Evolutionary conservation across 2,797 vertebrate species (phyloP).

Genomic region (Passerculus sandwichensis): DNA sequence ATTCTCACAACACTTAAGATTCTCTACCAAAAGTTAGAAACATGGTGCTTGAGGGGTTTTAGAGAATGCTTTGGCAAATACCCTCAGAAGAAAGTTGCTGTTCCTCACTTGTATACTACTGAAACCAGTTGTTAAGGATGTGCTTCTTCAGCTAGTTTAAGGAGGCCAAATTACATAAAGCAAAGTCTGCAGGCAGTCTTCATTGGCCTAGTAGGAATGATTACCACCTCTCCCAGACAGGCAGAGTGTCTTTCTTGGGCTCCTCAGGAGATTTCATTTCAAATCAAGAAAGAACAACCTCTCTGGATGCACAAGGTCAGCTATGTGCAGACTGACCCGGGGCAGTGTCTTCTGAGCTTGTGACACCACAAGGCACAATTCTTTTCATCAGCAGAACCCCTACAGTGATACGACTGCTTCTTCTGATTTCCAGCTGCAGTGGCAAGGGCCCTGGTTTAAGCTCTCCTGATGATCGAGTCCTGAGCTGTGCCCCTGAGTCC

Average conservation of each 20-base stretch:
- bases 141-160: not conserved
- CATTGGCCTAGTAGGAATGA: not conserved
- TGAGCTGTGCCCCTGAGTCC: not conserved
- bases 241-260: not conserved
- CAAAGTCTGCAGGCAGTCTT: not conserved
- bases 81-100: not conserved
- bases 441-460: not conserved
- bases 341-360: not conserved
- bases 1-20: not conserved
- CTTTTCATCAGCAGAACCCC: not conserved
- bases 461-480: not conserved
- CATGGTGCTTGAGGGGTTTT: not conserved
- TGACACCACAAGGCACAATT: not conserved
- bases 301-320: not conserved
- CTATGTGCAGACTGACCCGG: accelerated
- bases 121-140: not conserved
- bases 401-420: not conserved
- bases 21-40: not conserved
- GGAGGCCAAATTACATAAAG: not conserved
- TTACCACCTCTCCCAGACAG: not conserved
- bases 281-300: not conserved
- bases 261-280: not conserved
- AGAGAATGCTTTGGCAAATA: not conserved
- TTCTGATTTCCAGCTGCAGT: not conserved
- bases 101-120: not conserved